Evolutionary conservation across 1,140 invertebrate species (phyloP).

Genomic region (Drosophila elegans): DNA sequence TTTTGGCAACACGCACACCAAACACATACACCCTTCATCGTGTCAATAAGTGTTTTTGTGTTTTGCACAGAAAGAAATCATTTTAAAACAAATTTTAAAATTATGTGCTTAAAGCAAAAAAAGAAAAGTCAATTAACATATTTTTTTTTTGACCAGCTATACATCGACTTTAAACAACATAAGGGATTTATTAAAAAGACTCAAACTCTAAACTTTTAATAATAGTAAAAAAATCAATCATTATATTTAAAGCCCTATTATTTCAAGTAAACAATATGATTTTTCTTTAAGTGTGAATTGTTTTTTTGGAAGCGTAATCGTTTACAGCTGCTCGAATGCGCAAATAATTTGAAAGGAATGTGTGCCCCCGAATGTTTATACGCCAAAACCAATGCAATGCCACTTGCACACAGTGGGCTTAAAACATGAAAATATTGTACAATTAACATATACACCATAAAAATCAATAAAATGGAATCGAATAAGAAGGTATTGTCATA

Average conservation of each 20-base stretch:
- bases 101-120: too few relatives aligned
- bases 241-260: too few relatives aligned
- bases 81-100: not conserved
- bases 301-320: constrained; percentile 66
- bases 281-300: constrained; percentile 3
- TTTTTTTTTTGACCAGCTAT: too few relatives aligned
- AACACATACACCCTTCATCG: constrained; percentile 25
- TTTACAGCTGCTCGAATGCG: constrained; percentile 84
- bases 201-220: too few relatives aligned
- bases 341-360: constrained; percentile 82
- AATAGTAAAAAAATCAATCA: too few relatives aligned
- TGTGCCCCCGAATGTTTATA: constrained; percentile 70
- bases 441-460: too few relatives aligned
- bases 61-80: constrained; percentile 10
- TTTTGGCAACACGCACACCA: constrained; percentile 61
- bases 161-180: too few relatives aligned
- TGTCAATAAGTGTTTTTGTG: constrained; percentile 67
- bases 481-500: too few relatives aligned
- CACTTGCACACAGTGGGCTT: constrained; percentile 38
- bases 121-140: too few relatives aligned
- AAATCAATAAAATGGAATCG: too few relatives aligned
- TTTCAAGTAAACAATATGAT: not conserved
- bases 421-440: not conserved
- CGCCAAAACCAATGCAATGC: constrained; percentile 44
- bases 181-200: too few relatives aligned